Evolutionary conservation across 2,888 invertebrate species (phyloP).

Genomic region (Microctonus hyperodae): DNA sequence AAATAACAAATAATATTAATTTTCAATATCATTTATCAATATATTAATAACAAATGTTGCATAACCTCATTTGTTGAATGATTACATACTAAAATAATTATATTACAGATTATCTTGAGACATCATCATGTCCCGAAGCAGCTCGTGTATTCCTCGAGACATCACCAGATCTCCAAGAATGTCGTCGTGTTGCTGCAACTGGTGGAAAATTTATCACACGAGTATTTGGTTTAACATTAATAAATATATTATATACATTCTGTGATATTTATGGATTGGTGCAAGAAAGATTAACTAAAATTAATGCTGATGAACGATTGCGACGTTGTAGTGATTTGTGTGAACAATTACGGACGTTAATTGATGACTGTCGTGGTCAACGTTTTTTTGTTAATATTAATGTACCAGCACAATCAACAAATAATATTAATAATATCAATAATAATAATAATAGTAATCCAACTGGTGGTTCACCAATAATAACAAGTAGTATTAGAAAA

Average conservation of each 20-base stretch:
- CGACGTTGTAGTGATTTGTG: conserved; percentile 54
- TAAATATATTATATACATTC: conserved; percentile 57
- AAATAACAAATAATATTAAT: neutral
- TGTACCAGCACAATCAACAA: conserved; percentile 51
- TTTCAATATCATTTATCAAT: neutral
- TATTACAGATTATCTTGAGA: conserved; percentile 61
- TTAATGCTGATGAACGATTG: conserved; percentile 51
- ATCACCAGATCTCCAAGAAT: conserved; percentile 51
- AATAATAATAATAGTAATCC: too few species aligned
- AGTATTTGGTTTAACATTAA: conserved; percentile 53
- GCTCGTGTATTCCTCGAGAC: conserved; percentile 53
- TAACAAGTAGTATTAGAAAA: conserved; percentile 53
- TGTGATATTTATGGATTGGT: conserved; percentile 53
- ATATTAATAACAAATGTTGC: too few species aligned
- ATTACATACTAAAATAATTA: too few species aligned
- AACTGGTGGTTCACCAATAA: conserved; percentile 51
- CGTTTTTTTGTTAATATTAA: conserved; percentile 60
- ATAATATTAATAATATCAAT: too few species aligned
- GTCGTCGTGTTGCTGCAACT: conserved; percentile 45
- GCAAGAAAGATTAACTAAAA: conserved; percentile 54
- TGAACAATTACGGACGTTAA: conserved; percentile 57
- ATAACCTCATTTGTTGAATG: too few species aligned
- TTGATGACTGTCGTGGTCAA: conserved; percentile 54
- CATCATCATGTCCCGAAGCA: conserved; percentile 53
- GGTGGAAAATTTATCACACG: conserved; percentile 52